Conservation (phyloP, 2,113 vertebrate species). For the Plecturocebus donacophilus region DNA sequence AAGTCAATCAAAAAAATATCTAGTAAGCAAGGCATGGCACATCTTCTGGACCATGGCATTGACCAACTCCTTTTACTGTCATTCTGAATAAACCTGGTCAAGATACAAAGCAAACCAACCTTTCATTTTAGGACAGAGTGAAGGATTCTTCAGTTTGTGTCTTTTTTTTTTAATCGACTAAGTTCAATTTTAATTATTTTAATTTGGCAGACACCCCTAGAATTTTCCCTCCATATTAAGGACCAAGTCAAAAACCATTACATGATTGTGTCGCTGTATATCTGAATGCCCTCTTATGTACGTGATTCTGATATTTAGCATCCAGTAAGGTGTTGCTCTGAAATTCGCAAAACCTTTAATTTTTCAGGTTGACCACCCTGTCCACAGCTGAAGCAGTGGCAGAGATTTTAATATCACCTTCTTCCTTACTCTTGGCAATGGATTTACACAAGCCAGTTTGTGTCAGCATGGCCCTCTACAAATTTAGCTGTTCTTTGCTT, state of each 20-base stretch:
- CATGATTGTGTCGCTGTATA: not conserved
- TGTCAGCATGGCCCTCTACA: not conserved
- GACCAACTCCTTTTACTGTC: slow-evolving; percentile 31
- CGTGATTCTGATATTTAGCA: not conserved
- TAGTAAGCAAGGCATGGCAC: slow-evolving; percentile 50
- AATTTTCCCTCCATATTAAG: slow-evolving; percentile 13
- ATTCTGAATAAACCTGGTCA: slow-evolving; percentile 51
- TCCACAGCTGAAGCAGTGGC: not conserved
- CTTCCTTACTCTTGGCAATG: not conserved
- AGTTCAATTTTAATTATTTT: slow-evolving; percentile 45
- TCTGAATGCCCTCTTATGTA: not conserved
- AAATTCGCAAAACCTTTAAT: not conserved
- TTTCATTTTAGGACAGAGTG: slow-evolving; percentile 16
- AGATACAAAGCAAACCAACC: slow-evolving; percentile 49
- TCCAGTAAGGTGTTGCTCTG: not conserved
- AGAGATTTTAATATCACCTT: not conserved
- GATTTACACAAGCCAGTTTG: not conserved
- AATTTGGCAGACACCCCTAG: not conserved
- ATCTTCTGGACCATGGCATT: slow-evolving; percentile 34
- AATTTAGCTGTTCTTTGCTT: not conserved
- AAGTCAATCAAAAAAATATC: slow-evolving; percentile 53
- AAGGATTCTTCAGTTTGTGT: slow-evolving; percentile 42
- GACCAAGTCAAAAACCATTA: slow-evolving; percentile 3
- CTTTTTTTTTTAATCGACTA: not conserved
- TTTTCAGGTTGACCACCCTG: not conserved